Conservation (phyloP, 2,888 invertebrate genomes). For the Lobophora halterata region DNA sequence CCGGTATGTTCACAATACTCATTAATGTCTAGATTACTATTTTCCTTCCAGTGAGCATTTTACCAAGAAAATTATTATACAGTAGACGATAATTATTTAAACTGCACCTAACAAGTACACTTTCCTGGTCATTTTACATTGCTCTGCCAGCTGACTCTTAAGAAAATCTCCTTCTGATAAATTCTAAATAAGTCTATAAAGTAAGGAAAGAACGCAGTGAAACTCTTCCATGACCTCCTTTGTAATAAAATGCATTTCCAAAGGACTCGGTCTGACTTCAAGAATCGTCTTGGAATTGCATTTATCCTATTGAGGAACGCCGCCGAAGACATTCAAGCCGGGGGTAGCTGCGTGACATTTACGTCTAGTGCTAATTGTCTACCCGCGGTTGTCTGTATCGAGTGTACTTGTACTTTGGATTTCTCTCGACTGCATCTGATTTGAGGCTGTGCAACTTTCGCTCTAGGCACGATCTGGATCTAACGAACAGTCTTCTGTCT, state of each 20-base stretch:
- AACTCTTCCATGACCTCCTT: not conserved
- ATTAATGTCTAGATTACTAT: too few relatives aligned
- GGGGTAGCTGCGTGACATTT: slow-evolving; percentile 67
- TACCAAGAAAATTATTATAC: too few relatives aligned
- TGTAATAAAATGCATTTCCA: slow-evolving; percentile 2
- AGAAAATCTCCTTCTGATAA: too few relatives aligned
- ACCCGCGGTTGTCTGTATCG: slow-evolving; percentile 56
- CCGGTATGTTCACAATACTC: too few relatives aligned
- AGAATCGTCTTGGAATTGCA: slow-evolving; percentile 14
- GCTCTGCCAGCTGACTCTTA: too few relatives aligned
- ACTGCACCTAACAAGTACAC: too few relatives aligned
- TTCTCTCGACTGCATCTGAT: slow-evolving; percentile 67
- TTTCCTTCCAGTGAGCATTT: too few relatives aligned
- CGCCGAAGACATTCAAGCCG: slow-evolving; percentile 32
- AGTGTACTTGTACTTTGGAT: slow-evolving; percentile 55
- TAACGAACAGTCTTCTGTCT: slow-evolving; percentile 44
- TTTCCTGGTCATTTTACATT: not conserved
- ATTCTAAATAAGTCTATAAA: too few relatives aligned
- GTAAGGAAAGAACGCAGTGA: too few relatives aligned
- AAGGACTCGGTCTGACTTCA: slow-evolving; percentile 1
- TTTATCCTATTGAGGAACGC: slow-evolving; percentile 16
- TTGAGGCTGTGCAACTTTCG: slow-evolving; percentile 66
- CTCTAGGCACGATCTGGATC: slow-evolving; percentile 65
- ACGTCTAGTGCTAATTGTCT: slow-evolving; percentile 65
- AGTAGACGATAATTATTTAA: too few relatives aligned